phyloP scores from a whole-genome alignment of 2,888 invertebrate species.

The Amphipyra berbera region DNA sequence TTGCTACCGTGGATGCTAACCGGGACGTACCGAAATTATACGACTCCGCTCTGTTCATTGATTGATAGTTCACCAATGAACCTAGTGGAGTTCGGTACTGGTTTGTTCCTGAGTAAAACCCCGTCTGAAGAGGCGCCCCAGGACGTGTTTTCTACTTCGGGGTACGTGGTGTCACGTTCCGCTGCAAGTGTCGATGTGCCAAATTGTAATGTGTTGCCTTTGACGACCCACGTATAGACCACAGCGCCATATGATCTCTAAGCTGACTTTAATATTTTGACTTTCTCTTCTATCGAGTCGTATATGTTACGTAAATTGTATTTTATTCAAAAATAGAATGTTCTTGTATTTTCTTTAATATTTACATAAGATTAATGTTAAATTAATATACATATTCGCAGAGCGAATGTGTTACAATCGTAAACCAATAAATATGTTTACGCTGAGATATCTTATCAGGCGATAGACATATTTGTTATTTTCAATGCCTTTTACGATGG shows the following conservation, averaged over 20 bases:
- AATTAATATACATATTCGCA: background rate
- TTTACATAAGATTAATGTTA: constrained; percentile 11
- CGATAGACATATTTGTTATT: constrained; percentile 39
- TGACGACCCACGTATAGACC: constrained; percentile 60
- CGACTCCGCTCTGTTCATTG: constrained; percentile 76
- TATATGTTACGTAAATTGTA: constrained; percentile 1
- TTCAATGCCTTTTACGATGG: constrained; percentile 13
- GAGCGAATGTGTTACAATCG: constrained; percentile 5
- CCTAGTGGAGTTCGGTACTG: constrained; percentile 98
- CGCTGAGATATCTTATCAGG: constrained; percentile 36
- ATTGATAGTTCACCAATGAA: constrained; percentile 95
- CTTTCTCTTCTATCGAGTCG: constrained; percentile 17
- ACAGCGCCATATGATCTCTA: constrained; percentile 58
- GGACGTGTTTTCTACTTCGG: constrained; percentile 91
- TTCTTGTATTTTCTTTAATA: constrained; percentile 4
- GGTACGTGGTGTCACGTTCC: constrained; percentile 88
- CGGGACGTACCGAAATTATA: constrained; percentile 68
- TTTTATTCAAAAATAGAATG: constrained; percentile 13
- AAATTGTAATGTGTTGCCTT: constrained; percentile 78
- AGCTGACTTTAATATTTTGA: constrained; percentile 37
- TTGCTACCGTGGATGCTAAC: constrained; percentile 87
- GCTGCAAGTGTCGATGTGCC: constrained; percentile 78
- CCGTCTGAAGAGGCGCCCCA: constrained; percentile 96
- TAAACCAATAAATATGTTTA: constrained; percentile 28
- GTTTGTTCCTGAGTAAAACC: constrained; percentile 97